Evolutionary conservation across 2,113 vertebrate genomes (phyloP).

Genomic region (Mustelus asterias): DNA sequence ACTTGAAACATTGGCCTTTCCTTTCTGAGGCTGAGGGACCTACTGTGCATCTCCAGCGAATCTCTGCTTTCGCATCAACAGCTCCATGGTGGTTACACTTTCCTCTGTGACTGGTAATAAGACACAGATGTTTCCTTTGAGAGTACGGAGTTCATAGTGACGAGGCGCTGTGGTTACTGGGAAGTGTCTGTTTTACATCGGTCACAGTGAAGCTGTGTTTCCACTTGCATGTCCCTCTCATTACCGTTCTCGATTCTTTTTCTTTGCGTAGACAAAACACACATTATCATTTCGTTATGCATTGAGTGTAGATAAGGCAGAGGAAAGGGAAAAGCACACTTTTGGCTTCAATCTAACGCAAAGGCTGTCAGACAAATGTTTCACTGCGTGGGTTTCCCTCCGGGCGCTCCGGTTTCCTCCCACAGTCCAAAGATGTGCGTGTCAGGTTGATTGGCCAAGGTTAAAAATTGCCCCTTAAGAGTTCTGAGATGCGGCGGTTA

Average conservation of each 20-base stretch:
- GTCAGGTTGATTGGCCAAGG: too few relatives aligned
- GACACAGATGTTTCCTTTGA: neutral
- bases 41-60: neutral
- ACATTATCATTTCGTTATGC: neutral
- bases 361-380: neutral
- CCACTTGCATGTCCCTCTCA: neutral
- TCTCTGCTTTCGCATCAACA: neutral
- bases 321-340: neutral
- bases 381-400: too few relatives aligned
- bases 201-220: neutral
- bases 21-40: neutral
- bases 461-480: too few relatives aligned
- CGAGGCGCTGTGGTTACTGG: neutral
- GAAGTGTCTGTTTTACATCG: neutral
- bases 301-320: neutral
- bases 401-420: too few relatives aligned
- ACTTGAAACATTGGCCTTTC: neutral
- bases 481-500: too few relatives aligned
- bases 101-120: neutral
- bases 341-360: neutral
- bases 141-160: neutral
- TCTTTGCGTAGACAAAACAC: neutral
- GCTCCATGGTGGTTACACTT: neutral
- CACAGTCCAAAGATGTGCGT: too few relatives aligned
- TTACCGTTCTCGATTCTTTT: neutral